Evolutionary conservation across 1,140 invertebrate species (phyloP), one percentile per base, ranked within the genome.

Genomic region (Holcopasites calliopsidis): DNA sequence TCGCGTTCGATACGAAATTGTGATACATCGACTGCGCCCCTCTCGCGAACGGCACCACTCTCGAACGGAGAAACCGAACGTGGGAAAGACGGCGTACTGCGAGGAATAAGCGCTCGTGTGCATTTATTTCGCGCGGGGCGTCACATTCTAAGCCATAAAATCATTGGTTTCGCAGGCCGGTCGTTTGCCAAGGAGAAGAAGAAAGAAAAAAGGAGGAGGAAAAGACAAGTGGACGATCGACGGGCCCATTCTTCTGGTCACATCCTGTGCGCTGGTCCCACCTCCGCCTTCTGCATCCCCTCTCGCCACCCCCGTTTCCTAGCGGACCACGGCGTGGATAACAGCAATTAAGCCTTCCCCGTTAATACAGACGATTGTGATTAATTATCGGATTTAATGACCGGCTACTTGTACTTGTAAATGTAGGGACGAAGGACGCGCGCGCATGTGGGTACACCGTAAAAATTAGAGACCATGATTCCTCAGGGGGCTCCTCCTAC

Each of bases 311-410:
- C 18, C 44, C 57, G 50, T 55, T 74, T 83, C 72, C 80, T 83
- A 85, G 83, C 83, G 83, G 79, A 83, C 77, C 85, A 71, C 85
- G 76, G 85, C 78, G 85, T 82, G 90, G 89, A 91, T 90, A 91
- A 91, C 88, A 90, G 88, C 90, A 91, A 91, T 91, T 90, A 90
- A 91, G 83, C 83, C 85, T 83, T 76, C 77, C 88, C 89, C 88
- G 88, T 90, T 91, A 90, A 91, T 90, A 88, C 87, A 90, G 88
- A 90, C 89, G 86, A 91, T 90, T 90, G 89, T 90, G 89, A 91
- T 91, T 90, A 91, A 91, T 90, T 91, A 90, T 91, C 87, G 84
- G 89, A 91, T 89, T 90, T 90, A 91, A 91, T 89, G 90, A 90
- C 88, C 85, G 88, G 87, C 88, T 86, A 85, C 72, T 76, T 83